Conservation (phyloP, 2,113 vertebrate genomes). For the Catharus fuscescens region DNA sequence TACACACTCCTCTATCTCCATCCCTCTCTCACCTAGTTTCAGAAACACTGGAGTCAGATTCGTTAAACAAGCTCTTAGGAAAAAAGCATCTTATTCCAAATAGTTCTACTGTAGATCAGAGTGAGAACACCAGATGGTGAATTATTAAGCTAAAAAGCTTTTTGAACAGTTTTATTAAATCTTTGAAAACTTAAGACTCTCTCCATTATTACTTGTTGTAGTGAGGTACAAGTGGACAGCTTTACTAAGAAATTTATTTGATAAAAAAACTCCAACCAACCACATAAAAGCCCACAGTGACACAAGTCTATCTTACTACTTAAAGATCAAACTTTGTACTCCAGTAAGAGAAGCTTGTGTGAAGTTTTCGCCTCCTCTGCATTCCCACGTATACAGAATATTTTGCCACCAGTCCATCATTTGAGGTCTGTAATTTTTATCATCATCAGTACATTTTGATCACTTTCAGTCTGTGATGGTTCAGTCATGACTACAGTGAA, state of each 20-base stretch:
- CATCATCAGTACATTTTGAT: not conserved
- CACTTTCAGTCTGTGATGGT: not conserved
- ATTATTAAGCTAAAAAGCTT: not conserved
- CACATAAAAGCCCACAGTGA: not conserved
- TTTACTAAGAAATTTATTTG: not conserved
- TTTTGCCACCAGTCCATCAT: not conserved
- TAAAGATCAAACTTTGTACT: not conserved
- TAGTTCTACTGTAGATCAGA: not conserved
- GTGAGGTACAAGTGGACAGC: not conserved
- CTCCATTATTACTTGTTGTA: not conserved
- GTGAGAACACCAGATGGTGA: not conserved
- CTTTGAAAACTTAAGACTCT: not conserved
- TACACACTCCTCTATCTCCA: not conserved
- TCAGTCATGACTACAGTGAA: not conserved
- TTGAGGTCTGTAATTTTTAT: constrained; percentile 1
- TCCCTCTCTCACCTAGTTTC: not conserved
- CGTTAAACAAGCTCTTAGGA: not conserved
- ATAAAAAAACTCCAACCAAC: not conserved
- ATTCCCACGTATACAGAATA: not conserved
- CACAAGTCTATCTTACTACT: not conserved
- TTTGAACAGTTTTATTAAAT: not conserved
- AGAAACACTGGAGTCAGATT: not conserved
- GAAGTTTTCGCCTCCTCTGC: not conserved
- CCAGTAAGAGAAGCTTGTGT: not conserved
- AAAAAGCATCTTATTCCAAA: not conserved